phyloP scores from a whole-genome alignment of 2,113 vertebrate genomes.

The Rostratula benghalensis region DNA sequence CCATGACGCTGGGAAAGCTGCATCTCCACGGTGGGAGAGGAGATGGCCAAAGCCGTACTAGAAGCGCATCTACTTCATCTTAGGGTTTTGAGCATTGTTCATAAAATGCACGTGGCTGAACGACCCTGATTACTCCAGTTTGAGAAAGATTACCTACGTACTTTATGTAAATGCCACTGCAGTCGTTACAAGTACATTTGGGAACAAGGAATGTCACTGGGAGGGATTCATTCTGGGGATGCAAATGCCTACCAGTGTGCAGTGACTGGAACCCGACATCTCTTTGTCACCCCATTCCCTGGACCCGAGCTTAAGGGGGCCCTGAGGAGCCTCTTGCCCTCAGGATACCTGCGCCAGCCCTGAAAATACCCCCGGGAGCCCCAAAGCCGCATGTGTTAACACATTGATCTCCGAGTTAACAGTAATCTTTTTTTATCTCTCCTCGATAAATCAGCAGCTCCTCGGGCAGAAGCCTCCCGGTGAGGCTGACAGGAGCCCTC shows the following conservation, averaged over 20 bases:
- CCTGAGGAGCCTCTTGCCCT: fast-evolving
- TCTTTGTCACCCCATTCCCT: background rate
- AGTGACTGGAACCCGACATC: fast-evolving
- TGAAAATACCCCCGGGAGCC: background rate
- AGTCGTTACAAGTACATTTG: fast-evolving
- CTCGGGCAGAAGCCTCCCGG: background rate
- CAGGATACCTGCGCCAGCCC: background rate
- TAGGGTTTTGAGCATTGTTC: fast-evolving
- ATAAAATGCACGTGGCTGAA: fast-evolving
- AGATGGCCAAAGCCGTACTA: fast-evolving
- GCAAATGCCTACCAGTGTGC: fast-evolving
- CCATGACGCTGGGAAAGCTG: background rate
- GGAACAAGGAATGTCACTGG: fast-evolving
- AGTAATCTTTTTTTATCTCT: conserved; percentile 54
- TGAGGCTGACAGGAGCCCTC: background rate
- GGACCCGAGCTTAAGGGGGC: fast-evolving
- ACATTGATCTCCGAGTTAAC: background rate
- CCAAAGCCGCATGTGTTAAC: background rate
- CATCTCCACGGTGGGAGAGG: fast-evolving
- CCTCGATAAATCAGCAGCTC: background rate
- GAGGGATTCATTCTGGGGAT: background rate
- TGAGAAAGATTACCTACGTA: fast-evolving
- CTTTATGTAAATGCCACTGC: background rate
- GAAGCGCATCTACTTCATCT: no score
- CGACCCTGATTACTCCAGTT: fast-evolving